Percentiles rank a stretch among this genome's conserved stretches.
Conservation (phyloP, 2,113 vertebrate species). For the Chloebia gouldiae region DNA sequence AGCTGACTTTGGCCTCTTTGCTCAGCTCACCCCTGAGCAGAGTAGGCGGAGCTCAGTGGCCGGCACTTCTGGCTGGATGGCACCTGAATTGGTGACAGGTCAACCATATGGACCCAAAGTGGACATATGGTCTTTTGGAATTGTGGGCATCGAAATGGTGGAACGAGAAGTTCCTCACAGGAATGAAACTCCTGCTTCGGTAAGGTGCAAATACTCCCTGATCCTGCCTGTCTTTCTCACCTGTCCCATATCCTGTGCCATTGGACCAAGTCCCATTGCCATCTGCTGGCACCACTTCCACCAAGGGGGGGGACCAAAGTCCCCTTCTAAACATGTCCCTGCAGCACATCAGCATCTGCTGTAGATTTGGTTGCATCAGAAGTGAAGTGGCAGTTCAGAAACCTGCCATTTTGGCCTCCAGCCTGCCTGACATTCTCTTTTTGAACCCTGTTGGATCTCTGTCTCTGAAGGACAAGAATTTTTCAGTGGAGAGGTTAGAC, state of each 20-base stretch:
- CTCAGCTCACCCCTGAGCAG: background rate
- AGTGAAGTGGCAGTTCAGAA: background rate
- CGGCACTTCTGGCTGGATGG: background rate
- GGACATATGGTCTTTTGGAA: background rate
- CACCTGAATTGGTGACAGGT: background rate
- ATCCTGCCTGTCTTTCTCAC: background rate
- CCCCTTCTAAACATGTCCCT: too few species aligned
- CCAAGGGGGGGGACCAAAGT: too few species aligned
- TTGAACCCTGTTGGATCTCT: background rate
- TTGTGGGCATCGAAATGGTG: background rate
- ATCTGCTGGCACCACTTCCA: too few species aligned
- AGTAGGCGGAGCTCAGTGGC: background rate
- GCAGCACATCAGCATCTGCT: too few species aligned
- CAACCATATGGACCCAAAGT: background rate
- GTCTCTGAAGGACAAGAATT: background rate
- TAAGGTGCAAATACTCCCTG: background rate
- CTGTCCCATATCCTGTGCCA: too few species aligned
- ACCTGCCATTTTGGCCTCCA: background rate
- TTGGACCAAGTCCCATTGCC: too few species aligned
- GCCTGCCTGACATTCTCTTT: background rate
- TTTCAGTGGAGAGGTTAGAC: background rate
- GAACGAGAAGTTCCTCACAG: background rate
- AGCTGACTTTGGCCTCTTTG: background rate
- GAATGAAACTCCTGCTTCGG: background rate
- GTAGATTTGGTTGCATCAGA: too few species aligned